Evolutionary conservation across 2,113 vertebrate species (phyloP).

Genomic region (Microcebus griseorufus): DNA sequence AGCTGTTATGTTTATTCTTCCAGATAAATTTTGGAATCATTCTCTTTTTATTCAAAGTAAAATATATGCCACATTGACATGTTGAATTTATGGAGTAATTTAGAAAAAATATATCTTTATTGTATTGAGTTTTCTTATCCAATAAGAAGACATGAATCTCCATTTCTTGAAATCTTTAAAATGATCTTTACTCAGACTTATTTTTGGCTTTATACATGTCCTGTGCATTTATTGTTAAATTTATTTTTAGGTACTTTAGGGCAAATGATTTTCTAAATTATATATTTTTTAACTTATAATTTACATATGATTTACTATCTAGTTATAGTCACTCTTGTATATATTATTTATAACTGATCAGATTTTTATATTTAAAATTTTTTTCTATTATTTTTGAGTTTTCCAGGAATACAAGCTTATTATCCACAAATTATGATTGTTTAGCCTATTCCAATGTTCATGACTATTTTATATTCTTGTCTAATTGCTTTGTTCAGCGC

Average conservation of each 20-base stretch:
- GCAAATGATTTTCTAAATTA: background rate
- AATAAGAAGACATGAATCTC: background rate
- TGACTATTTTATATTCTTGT: background rate
- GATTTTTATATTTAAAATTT: background rate
- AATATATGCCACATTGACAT: background rate
- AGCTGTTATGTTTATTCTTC: background rate
- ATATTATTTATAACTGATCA: background rate
- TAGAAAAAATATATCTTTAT: background rate
- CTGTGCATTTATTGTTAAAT: background rate
- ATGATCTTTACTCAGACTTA: background rate
- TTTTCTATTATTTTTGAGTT: slow-evolving; percentile 21
- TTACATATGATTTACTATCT: background rate
- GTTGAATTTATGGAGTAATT: background rate
- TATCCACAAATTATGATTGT: background rate
- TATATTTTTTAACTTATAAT: background rate
- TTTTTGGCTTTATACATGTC: background rate
- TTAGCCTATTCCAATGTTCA: background rate
- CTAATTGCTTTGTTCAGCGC: background rate
- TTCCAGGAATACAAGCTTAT: background rate
- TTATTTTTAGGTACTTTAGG: background rate
- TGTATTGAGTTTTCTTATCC: background rate
- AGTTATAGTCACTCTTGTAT: background rate
- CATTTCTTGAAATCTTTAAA: background rate
- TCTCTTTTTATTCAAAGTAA: background rate
- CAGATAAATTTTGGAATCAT: background rate